Conservation (phyloP, 64 coral and sea anemone species). For the Cladopsammia gracilis region DNA sequence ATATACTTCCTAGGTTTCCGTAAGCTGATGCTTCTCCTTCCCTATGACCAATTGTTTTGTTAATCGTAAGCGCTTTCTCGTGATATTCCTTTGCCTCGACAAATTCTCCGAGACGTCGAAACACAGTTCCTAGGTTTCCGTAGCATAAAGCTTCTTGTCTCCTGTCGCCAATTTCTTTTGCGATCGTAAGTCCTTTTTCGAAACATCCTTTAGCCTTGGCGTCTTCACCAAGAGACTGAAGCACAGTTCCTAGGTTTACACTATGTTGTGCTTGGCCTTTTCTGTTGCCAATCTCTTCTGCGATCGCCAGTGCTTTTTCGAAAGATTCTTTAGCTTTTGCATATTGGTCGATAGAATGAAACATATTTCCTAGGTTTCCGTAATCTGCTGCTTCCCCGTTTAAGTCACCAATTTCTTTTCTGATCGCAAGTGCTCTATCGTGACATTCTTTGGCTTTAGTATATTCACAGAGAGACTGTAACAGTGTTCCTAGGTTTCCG, state of each 20-base stretch:
- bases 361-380: background rate
- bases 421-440: too few species aligned
- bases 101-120: background rate
- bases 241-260: background rate
- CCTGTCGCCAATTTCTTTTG: too few species aligned
- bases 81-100: background rate
- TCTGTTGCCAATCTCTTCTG: background rate
- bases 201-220: background rate
- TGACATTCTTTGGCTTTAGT: too few species aligned
- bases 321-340: background rate
- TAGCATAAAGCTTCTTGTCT: too few species aligned
- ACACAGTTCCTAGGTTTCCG: too few species aligned
- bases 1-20: background rate
- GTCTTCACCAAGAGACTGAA: background rate
- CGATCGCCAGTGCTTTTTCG: background rate
- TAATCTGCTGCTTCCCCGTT: background rate
- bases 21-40: background rate
- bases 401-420: too few species aligned
- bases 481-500: background rate
- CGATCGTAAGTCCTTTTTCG: background rate
- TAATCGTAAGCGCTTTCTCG: background rate
- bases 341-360: background rate
- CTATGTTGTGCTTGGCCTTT: background rate
- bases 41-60: background rate
- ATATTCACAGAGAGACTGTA: background rate